Evolutionary conservation across 2,888 invertebrate species (phyloP).

Genomic region (Caenorhabditis plicata): DNA sequence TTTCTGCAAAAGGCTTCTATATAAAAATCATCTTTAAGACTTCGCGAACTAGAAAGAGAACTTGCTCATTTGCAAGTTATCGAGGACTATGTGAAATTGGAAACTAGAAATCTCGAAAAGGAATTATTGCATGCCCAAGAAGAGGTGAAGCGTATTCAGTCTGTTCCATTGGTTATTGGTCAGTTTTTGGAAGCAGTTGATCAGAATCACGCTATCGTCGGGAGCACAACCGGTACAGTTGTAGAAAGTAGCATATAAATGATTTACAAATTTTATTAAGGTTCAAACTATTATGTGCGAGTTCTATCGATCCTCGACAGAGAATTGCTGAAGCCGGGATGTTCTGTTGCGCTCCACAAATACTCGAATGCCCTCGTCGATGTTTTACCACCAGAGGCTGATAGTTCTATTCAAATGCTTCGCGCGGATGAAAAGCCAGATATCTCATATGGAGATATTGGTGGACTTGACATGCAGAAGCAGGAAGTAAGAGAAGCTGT

Average conservation of each 20-base stretch:
- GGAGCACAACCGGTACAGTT: conserved; percentile 82
- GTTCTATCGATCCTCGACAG: conserved; percentile 97
- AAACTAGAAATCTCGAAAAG: conserved; percentile 95
- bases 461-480: conserved; percentile 99
- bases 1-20: not conserved
- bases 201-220: conserved; percentile 98
- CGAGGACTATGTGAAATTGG: conserved; percentile 99
- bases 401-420: conserved; percentile 97
- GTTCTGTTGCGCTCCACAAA: conserved; percentile 95
- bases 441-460: conserved; percentile 93
- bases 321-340: conserved; percentile 93
- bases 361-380: conserved; percentile 99
- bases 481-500: conserved; percentile 98
- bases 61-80: conserved; percentile 96
- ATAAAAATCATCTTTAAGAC: conserved; percentile 32
- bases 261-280: conserved; percentile 67
- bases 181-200: conserved; percentile 99
- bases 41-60: conserved; percentile 88
- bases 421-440: conserved; percentile 80
- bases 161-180: conserved; percentile 96
- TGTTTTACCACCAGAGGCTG: conserved; percentile 96
- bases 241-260: not conserved
- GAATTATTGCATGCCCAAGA: conserved; percentile 95
- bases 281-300: conserved; percentile 97
- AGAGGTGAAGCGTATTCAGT: conserved; percentile 92